Percentiles rank a stretch among this genome's conserved stretches.
These are phyloP conservation scores for Panopea generosa DNA, from an alignment of 2,888 invertebrate species.

Conservation along the genomic window DNA sequence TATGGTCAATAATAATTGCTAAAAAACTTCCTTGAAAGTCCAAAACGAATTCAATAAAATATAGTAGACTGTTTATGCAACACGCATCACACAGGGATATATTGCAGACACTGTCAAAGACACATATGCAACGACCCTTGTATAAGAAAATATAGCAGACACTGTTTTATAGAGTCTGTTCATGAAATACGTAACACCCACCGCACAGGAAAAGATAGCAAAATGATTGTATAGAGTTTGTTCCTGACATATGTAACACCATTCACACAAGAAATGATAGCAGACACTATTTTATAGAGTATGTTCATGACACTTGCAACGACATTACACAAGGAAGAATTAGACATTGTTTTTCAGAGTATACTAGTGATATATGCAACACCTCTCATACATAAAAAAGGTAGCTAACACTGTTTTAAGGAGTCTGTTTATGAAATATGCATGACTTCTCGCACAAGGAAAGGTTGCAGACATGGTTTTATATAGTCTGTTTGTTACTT, in stretches of 20 bases:
- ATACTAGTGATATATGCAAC: slow-evolving; percentile 3
- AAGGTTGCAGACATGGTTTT: too few species aligned
- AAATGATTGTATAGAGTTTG: slow-evolving; percentile 1
- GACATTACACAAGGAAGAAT: background rate
- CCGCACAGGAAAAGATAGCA: slow-evolving; percentile 3
- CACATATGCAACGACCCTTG: too few species aligned
- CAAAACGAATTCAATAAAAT: slow-evolving; percentile 1
- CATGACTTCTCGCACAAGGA: too few species aligned
- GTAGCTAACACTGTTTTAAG: slow-evolving; percentile 3
- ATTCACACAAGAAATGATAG: slow-evolving; percentile 3
- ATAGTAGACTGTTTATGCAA: slow-evolving; percentile 2
- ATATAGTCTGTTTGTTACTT: too few species aligned
- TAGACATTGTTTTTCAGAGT: background rate
- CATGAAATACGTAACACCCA: slow-evolving; percentile 3
- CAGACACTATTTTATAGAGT: slow-evolving; percentile 2
- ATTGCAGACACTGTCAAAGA: too few species aligned
- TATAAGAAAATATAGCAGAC: slow-evolving; percentile 1
- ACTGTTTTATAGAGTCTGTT: slow-evolving; percentile 3
- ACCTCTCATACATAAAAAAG: slow-evolving; percentile 2
- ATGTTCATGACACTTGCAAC: slow-evolving; percentile 2
- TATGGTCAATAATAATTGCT: slow-evolving; percentile 1
- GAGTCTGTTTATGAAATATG: too few species aligned
- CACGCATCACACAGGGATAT: slow-evolving; percentile 3
- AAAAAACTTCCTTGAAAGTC: slow-evolving; percentile 2
- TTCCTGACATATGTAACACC: slow-evolving; percentile 1